Evolutionary conservation across 2,113 vertebrate genomes (phyloP).

Genomic region (Aphyosemion australe): DNA sequence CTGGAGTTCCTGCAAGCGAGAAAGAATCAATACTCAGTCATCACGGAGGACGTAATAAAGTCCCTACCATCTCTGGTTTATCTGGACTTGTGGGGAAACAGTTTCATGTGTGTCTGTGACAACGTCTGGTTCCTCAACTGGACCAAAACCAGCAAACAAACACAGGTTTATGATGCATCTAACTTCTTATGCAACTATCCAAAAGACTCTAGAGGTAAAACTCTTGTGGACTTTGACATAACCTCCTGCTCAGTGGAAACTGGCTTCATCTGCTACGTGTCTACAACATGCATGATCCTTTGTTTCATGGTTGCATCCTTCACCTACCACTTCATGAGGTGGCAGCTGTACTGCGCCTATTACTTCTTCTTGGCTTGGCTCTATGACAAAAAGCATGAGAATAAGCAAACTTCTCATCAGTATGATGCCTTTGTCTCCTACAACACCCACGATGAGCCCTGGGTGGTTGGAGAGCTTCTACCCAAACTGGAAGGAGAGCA

Average conservation of each 20-base stretch:
- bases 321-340: conserved; percentile 67
- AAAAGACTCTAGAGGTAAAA: conserved; percentile 27
- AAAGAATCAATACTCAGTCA: conserved; percentile 61
- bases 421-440: conserved; percentile 83
- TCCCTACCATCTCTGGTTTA: conserved; percentile 63
- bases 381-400: conserved; percentile 58
- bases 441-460: conserved; percentile 74
- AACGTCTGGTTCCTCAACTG: conserved; percentile 71
- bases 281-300: conserved; percentile 34
- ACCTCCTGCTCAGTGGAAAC: conserved; percentile 37
- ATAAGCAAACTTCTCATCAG: conserved; percentile 26
- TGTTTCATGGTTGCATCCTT: conserved; percentile 61
- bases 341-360: conserved; percentile 74
- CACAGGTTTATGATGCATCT: conserved; percentile 73
- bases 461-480: conserved; percentile 73
- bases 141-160: conserved; percentile 43
- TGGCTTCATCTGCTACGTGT: conserved; percentile 61
- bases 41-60: conserved; percentile 35
- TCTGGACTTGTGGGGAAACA: conserved; percentile 73
- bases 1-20: conserved; percentile 64
- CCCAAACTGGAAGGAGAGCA: conserved; percentile 77
- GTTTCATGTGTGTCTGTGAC: conserved; percentile 75
- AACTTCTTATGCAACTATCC: conserved; percentile 75
- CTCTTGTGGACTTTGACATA: conserved; percentile 57
- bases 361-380: conserved; percentile 73